Percentiles rank a stretch among this genome's conserved stretches.
These are phyloP conservation scores for Ictalurus punctatus DNA, from an alignment of 2,113 vertebrate species.

Conservation along the genomic window DNA sequence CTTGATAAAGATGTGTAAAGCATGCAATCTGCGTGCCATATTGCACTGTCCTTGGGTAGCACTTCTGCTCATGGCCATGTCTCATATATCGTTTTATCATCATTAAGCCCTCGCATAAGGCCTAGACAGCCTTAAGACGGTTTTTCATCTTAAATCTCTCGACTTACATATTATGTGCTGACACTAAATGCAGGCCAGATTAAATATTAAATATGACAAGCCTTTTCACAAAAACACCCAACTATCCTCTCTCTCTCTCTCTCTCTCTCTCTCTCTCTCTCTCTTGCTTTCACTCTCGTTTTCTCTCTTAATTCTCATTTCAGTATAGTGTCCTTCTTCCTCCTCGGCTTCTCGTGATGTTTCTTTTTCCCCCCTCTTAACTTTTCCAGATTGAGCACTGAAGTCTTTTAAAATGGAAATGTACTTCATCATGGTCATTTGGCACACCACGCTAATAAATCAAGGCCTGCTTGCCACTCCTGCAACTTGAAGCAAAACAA, in stretches of 20 bases:
- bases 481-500: constrained; percentile 73
- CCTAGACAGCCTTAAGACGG: constrained; percentile 61
- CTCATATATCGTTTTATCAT: constrained; percentile 60
- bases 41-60: constrained; percentile 21
- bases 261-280: neutral
- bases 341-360: constrained; percentile 33
- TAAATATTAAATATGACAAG: constrained; percentile 67
- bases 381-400: constrained; percentile 69
- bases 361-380: constrained; percentile 46
- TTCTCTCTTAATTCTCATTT: constrained; percentile 21
- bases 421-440: constrained; percentile 78
- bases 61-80: constrained; percentile 39
- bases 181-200: constrained; percentile 64
- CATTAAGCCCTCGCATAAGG: constrained; percentile 66
- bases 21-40: constrained; percentile 38
- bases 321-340: constrained; percentile 36
- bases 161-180: constrained; percentile 62
- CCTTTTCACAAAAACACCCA: constrained; percentile 45
- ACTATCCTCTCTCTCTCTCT: constrained; percentile 7
- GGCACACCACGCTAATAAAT: constrained; percentile 74
- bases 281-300: neutral
- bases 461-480: constrained; percentile 65
- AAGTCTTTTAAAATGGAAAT: constrained; percentile 77
- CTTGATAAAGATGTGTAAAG: constrained; percentile 43
- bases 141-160: constrained; percentile 64